Evolutionary conservation across 2,797 vertebrate species (phyloP).

Genomic region (Simalia tracyae): DNA sequence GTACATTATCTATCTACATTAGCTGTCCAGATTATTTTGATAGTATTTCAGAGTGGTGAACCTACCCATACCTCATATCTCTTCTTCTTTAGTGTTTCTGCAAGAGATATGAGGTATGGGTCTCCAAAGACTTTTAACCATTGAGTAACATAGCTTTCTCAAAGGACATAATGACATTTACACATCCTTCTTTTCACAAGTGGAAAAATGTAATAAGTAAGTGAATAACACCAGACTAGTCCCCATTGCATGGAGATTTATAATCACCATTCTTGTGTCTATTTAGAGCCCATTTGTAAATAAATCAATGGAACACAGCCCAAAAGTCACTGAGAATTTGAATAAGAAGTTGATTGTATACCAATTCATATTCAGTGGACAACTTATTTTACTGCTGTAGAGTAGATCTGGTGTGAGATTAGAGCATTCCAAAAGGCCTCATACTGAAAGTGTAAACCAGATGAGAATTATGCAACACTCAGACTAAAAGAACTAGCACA

Average conservation of each 20-base stretch:
- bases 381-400: background rate
- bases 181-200: background rate
- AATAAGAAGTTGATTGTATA: background rate
- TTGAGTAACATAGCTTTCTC: background rate
- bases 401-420: background rate
- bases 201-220: background rate
- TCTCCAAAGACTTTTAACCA: background rate
- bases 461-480: background rate
- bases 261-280: background rate
- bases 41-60: background rate
- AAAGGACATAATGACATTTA: background rate
- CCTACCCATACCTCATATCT: background rate
- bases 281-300: background rate
- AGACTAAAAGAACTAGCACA: background rate
- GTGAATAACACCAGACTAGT: background rate
- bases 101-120: background rate
- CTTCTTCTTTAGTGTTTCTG: background rate
- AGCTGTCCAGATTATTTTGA: background rate
- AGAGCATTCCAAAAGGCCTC: background rate
- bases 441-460: background rate
- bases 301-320: background rate
- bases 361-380: background rate
- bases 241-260: background rate
- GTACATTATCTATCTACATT: background rate
- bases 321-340: background rate